Base-by-base conservation (phyloP, 2,797 vertebrate species). In the Spheniscus humboldti region DNA sequence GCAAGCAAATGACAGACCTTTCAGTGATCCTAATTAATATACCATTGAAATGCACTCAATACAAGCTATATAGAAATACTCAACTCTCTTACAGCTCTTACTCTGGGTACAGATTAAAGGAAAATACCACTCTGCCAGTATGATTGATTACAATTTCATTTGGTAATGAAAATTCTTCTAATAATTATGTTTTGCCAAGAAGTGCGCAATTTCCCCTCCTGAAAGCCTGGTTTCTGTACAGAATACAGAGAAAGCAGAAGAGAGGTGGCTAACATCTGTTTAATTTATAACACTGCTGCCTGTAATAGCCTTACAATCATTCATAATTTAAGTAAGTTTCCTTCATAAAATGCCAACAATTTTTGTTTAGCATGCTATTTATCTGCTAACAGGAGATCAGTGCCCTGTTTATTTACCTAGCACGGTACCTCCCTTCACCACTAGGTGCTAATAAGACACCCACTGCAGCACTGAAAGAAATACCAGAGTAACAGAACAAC, bases 131-230 rank as follows among this genome's bases (percentile, higher is more conserved):
- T 77, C 73, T 82, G 72, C 59, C 60, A 59, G 48, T n/a, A 67
- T 85, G 60, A 93, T 17, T 78, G 88, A 90, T 94, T 55, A 71
- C 75, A 27, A 53, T 93, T 92, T 82, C 88, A 87, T 95, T 64
- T 73, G 48, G 48, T 90, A 78, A 86, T 79, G 56, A 60, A 85
- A 87, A 90, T 82, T 75, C 72, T 56, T 59, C 75, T 83, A 69
- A 79, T 78, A 85, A 85, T 73, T 41, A 63, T 48, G 37, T 62
- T 86, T 94, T 43, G 56, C 85, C 50, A 80, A 91, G 55, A 82
- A 84, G 57, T 8, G 18, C 3, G 3, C 56, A 62, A 67, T 78
- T 90, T n/a, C 75, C 79, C 62, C 43, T 41, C 39, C 39, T 57
- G 60, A 69, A 87, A 82, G 57, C 37, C 53, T 28, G 18, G 45